Conservation (phyloP, 2,797 vertebrate genomes). For the Cryptoprocta ferox region DNA sequence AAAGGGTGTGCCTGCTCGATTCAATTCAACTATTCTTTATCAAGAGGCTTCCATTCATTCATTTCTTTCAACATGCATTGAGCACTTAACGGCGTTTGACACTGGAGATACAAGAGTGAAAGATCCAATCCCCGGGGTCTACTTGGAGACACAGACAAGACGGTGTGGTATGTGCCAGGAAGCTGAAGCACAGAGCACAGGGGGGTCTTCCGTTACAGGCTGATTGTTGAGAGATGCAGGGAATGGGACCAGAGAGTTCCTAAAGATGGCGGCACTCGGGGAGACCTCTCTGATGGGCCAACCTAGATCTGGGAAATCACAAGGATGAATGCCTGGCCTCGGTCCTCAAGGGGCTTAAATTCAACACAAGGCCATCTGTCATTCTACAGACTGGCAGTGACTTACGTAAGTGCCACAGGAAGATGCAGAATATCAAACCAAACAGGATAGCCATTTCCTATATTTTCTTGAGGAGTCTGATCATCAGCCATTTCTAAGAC, state of each 20-base stretch:
- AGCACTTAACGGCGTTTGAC: background rate
- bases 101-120: background rate
- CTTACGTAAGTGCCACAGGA: background rate
- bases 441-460: background rate
- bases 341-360: background rate
- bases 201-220: background rate
- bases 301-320: background rate
- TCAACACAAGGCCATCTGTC: background rate
- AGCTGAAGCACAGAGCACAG: too few relatives aligned
- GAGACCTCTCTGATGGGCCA: background rate
- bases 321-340: background rate
- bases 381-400: background rate
- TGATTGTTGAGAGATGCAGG: background rate
- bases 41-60: background rate
- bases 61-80: background rate
- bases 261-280: background rate
- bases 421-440: background rate
- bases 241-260: background rate
- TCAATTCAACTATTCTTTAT: slow-evolving; percentile 73
- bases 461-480: background rate
- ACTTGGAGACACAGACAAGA: background rate
- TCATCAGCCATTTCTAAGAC: background rate
- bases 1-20: slow-evolving; percentile 80
- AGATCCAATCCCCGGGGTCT: background rate
- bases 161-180: background rate